Conservation (phyloP, 2,797 vertebrate species). For the Manis pentadactyla region DNA sequence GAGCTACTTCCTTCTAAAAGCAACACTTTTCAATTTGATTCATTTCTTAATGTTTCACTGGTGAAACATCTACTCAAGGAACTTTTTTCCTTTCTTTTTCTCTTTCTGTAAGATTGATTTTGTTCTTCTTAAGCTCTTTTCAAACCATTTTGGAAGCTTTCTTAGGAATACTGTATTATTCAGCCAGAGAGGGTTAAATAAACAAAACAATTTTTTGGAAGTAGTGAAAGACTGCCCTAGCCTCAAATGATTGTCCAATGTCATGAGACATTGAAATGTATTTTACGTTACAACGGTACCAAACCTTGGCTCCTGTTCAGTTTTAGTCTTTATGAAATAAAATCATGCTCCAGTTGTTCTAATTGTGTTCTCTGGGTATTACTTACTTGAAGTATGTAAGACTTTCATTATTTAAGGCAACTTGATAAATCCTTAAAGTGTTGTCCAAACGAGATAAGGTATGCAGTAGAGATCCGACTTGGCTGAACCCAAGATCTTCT, state of each 20-base stretch:
- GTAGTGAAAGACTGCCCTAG: not conserved
- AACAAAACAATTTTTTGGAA: not conserved
- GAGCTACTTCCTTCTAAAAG: slow-evolving; percentile 72
- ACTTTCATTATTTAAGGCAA: slow-evolving; percentile 75
- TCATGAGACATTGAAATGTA: not conserved
- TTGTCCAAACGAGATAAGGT: slow-evolving; percentile 47
- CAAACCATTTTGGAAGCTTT: slow-evolving; percentile 14
- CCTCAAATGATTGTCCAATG: not conserved
- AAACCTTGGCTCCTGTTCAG: slow-evolving; percentile 59
- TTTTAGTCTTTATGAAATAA: slow-evolving; percentile 73
- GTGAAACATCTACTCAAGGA: slow-evolving; percentile 59
- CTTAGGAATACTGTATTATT: not conserved
- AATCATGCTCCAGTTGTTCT: slow-evolving; percentile 53
- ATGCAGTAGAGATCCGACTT: slow-evolving; percentile 60
- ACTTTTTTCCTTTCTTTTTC: not conserved
- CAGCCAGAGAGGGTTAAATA: not conserved
- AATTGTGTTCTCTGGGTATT: slow-evolving; percentile 66
- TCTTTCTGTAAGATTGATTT: slow-evolving; percentile 48
- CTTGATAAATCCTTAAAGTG: slow-evolving; percentile 80
- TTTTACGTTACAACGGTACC: slow-evolving; percentile 62
- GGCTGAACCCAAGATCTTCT: slow-evolving; percentile 6
- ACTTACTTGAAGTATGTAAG: slow-evolving; percentile 72
- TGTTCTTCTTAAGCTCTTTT: slow-evolving; percentile 49
- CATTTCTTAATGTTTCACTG: slow-evolving; percentile 47
- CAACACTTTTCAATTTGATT: slow-evolving; percentile 70